Conservation (phyloP, 2,888 invertebrate species). For the Trichopoda pennipes region DNA sequence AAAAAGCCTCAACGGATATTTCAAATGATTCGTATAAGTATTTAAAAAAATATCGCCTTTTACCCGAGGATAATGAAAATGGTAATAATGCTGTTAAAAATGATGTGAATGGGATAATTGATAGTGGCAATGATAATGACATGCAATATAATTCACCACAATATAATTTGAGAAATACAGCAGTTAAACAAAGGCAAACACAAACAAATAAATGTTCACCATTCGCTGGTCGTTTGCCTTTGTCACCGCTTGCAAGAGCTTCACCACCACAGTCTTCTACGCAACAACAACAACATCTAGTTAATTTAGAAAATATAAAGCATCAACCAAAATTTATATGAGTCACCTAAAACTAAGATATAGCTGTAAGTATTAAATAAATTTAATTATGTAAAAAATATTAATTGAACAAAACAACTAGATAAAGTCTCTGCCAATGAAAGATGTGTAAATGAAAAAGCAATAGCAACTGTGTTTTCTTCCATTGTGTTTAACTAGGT, state of each 20-base stretch:
- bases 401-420: constrained; percentile 14
- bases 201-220: constrained; percentile 60
- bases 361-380: constrained; percentile 36
- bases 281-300: constrained; percentile 71
- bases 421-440: background rate
- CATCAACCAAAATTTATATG: constrained; percentile 78
- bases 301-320: constrained; percentile 77
- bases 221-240: constrained; percentile 46
- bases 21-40: constrained; percentile 79
- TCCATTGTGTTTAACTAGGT: constrained; percentile 1
- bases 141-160: constrained; percentile 62
- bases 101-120: background rate
- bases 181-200: constrained; percentile 53
- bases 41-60: constrained; percentile 77
- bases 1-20: constrained; percentile 74
- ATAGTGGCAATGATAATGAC: constrained; percentile 35
- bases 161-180: constrained; percentile 36
- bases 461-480: no score
- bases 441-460: no score
- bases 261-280: constrained; percentile 29
- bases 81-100: constrained; percentile 5
- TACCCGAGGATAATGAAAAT: constrained; percentile 74
- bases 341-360: background rate
- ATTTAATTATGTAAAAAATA: background rate
- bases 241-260: constrained; percentile 60